Base-by-base conservation (phyloP, 2,113 vertebrate species). In the Rhinogobius similis region DNA sequence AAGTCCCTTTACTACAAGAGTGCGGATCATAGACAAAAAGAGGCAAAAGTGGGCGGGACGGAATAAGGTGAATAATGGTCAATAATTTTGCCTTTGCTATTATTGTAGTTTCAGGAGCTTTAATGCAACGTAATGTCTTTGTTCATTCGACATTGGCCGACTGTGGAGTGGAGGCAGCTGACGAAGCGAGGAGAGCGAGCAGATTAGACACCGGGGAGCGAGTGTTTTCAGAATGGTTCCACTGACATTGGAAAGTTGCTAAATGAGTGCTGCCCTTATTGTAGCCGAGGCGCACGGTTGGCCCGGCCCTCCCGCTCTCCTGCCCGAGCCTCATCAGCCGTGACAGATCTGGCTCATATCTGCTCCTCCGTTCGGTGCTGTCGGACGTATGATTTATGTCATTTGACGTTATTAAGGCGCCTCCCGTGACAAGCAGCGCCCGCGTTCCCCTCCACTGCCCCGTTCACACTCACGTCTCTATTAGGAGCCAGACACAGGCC, bases 361-460 rank as follows among this genome's bases (percentile, higher is more conserved):
- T 86, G 79, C 71, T 86, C 80, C 67, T 83, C 72, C 79, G 77
- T 87, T 87, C 69, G 74, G 73, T 78, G 72, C 83, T 76, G 86
- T 89, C 85, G 86, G 71, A 68, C 77, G 76, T 26, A 69, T 84
- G 88, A 90, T 89, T 89, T 83, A 90, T 90, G 80, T 81, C 79
- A 87, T 86, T 76, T 91, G 88, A 88, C 87, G 83, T 88, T 77
- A 70, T 80, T 86, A 87, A 88, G 89, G 78, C 44, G 82, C 66
- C 81, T 89, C 76, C 82, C 77, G 67, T 90, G 87, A 86, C 82
- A 84, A 78, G 76, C 69, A 26, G 53, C 78, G 62, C 71, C 85
- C 70, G 21, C 67, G 56, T 82, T 78, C 73, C 32, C 67, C 65
- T 73, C 48, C 67, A 20, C 59, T 76, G 78, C 68, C 48, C 48